Percentiles rank a stretch among this genome's conserved stretches.
These are phyloP conservation scores for Chiloscyllium punctatum DNA, from an alignment of 2,797 vertebrate genomes.

Conservation along the genomic window DNA sequence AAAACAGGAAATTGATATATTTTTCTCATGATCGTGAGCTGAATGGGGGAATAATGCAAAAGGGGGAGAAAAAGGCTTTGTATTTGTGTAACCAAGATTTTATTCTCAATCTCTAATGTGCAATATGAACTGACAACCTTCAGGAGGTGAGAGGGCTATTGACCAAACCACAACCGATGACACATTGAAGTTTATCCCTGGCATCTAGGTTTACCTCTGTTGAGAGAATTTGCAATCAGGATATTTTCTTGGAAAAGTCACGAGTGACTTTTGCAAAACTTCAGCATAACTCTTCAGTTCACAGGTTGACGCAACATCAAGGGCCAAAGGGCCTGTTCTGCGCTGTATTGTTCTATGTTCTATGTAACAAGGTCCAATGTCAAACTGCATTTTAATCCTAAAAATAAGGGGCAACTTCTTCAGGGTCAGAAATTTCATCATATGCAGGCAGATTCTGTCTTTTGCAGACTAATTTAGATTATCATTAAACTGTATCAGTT, in stretches of 20 bases:
- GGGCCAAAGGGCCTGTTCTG: too few relatives aligned
- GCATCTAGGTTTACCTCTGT: neutral
- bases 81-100: neutral
- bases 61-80: constrained; percentile 41
- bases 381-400: neutral
- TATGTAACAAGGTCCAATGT: neutral
- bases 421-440: neutral
- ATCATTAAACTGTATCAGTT: neutral
- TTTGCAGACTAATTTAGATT: neutral
- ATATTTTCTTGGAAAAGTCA: neutral
- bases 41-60: constrained; percentile 47
- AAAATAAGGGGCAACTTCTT: neutral
- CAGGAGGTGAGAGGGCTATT: neutral
- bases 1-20: neutral
- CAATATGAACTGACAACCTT: neutral
- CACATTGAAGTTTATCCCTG: neutral
- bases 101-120: neutral
- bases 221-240: neutral
- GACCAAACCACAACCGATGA: neutral
- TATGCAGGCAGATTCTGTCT: neutral
- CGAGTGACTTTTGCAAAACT: neutral
- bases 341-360: too few relatives aligned
- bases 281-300: too few relatives aligned
- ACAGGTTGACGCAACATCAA: too few relatives aligned
- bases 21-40: constrained; percentile 40